These are phyloP conservation scores for Knipowitschia caucasica DNA, from an alignment of 2,797 vertebrate genomes.

Conservation along the genomic window DNA sequence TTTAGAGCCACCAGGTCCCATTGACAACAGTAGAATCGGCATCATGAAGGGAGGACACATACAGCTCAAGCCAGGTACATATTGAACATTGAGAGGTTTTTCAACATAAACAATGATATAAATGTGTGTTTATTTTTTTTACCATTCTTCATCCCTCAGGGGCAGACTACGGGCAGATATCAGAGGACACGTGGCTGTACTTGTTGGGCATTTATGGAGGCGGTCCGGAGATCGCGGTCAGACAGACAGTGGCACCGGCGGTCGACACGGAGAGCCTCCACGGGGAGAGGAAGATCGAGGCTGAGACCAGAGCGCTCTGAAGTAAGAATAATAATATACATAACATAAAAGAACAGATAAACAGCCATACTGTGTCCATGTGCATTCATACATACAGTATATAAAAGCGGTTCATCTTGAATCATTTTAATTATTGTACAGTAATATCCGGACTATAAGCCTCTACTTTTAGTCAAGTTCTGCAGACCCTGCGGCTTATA, in stretches of 20 bases:
- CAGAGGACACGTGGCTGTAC: conserved; percentile 95
- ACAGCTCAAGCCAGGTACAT: conserved; percentile 91
- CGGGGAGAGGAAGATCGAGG: conserved; percentile 94
- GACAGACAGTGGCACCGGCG: conserved; percentile 84
- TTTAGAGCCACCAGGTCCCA: conserved; percentile 89
- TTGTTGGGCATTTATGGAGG: conserved; percentile 87
- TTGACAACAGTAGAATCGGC: conserved; percentile 94
- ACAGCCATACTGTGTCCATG: no score
- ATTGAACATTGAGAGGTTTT: background rate
- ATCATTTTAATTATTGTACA: no score
- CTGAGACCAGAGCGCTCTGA: conserved; percentile 91
- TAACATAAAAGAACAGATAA: no score
- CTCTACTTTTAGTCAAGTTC: no score
- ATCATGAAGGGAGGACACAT: conserved; percentile 89
- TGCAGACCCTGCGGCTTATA: no score
- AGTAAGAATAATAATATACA: conserved; percentile 29
- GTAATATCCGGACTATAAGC: no score
- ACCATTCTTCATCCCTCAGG: conserved; percentile 64
- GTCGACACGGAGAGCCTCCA: conserved; percentile 79
- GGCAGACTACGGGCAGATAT: conserved; percentile 97
- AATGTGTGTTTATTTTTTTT: no score
- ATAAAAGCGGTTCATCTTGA: no score
- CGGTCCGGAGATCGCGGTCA: conserved; percentile 90
- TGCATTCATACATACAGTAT: no score
- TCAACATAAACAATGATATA: background rate